Conservation (phyloP, 2,797 vertebrate genomes). For the Eremophila alpestris region DNA sequence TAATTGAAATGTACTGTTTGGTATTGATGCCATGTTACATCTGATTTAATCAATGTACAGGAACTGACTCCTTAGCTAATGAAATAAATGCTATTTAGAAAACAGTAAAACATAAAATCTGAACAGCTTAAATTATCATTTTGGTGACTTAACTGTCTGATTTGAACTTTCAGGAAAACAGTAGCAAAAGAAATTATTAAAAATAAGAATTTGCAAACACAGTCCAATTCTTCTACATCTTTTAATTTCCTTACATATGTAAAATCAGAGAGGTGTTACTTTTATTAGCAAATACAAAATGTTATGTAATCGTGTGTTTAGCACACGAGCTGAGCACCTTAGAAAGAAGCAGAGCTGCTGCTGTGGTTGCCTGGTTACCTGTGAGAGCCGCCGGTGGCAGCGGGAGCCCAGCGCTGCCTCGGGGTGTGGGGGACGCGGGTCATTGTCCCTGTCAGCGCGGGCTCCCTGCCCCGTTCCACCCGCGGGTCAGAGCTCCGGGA, state of each 20-base stretch:
- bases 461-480: background rate
- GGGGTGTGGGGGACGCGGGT: background rate
- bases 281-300: background rate
- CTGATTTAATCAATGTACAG: background rate
- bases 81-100: background rate
- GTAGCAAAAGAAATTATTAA: background rate
- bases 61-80: background rate
- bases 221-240: background rate
- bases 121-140: background rate
- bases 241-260: background rate
- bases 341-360: background rate
- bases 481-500: too few species aligned
- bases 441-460: background rate
- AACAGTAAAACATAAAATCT: background rate
- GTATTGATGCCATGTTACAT: background rate
- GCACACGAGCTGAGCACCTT: background rate
- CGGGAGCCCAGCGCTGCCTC: fast-evolving
- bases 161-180: background rate
- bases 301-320: background rate
- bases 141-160: background rate
- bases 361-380: background rate
- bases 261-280: background rate
- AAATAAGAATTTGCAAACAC: background rate
- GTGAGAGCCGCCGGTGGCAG: fast-evolving
- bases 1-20: background rate